Base-by-base conservation (phyloP, 1,140 invertebrate species). In the Heliothis virescens region DNA sequence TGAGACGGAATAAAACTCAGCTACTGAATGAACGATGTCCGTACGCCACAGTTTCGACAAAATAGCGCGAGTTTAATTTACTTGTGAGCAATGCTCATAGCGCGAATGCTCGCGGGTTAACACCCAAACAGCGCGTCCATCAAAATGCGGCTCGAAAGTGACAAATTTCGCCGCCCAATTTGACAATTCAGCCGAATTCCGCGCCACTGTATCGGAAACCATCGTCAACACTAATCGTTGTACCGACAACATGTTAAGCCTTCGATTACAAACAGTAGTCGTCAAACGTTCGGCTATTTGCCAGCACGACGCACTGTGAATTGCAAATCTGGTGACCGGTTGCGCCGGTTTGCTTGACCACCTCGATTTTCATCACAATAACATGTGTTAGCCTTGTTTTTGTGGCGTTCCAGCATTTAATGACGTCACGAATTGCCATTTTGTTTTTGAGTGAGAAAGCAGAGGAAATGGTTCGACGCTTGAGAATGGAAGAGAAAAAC, bases 231-330 rank as follows among this genome's bases (percentile, higher is more conserved):
- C 75, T 79, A 78, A 82, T 77, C 67, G 80, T 74, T 52, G 48
- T 50, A 29, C 59, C 67, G 69, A 82, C 80, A 79, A 75, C 75
- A 78, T 74, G 81, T 81, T 78, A 79, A 82, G 79, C 80, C 67
- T 76, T 77, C 83, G 80, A 84, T 82, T 82, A 82, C 83, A 82
- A 82, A 80, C 55, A 75, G 71, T 16, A 67, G 63, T 78, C 48
- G 74, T 84, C 80, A 82, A 80, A 79, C 81, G 83, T 55, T 80
- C 82, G 77, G 65, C 78, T 82, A 72, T 84, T 82, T 84, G 83
- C 79, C 78, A 80, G 63, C 65, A 80, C 62, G 72, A 82, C 63
- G 79, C 83, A 82, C 41, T 82, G 75, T 71, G 81, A 84, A 84
- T 84, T 79, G 71, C 81, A 84, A 84, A 84, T 84, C 75, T 73